Base-by-base conservation (phyloP, 2,888 invertebrate species). In the Nineta flava region DNA sequence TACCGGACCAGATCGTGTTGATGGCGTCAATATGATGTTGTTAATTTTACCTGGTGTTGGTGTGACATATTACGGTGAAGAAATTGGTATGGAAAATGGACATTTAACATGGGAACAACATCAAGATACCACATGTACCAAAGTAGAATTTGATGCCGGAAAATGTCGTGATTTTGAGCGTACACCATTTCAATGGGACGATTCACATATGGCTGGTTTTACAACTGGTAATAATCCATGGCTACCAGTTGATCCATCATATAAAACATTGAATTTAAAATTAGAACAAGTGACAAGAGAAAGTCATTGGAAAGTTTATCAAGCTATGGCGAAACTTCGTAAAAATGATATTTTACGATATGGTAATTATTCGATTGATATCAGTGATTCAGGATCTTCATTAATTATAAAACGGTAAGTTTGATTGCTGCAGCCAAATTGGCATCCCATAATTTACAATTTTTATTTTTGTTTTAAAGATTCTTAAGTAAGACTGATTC, bases 41-140 rank as follows among this genome's bases (percentile, higher is more conserved):
- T 70, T 88, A 61, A 72, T 91, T 13, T 68, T 94, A 49, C 92
- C 91, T 2, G 94, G 94, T 40, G 77, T 88, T 5, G 79, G 83
- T 16, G 78, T 92, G 7, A 84, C 87, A 1, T 94, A 94, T 61
- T 87, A 93, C 70, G 88, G 87, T 4, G 87, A 88, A 58, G 87
- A 87, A 67, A 74, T 88, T 45, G 86, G 81, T 1, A 79, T 84
- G 78, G 62, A 69, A 53, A 75, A 84, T 59, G 67, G 69, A 44
- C 65, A 68, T 40, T 73, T 77, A 12, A 67, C 69, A 0, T 73
- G 62, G 58, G 63, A 65, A 31, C 62, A 71, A 9, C 64, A 62
- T 12, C 60, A 72, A 35, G 81, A 81, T 63, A 77, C 79, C 0
- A 69, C 69, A 12, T 80, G 74, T 1, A 69, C 74, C 35, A 81